phyloP scores from a whole-genome alignment of 2,797 vertebrate genomes.

The Brotula barbata region DNA sequence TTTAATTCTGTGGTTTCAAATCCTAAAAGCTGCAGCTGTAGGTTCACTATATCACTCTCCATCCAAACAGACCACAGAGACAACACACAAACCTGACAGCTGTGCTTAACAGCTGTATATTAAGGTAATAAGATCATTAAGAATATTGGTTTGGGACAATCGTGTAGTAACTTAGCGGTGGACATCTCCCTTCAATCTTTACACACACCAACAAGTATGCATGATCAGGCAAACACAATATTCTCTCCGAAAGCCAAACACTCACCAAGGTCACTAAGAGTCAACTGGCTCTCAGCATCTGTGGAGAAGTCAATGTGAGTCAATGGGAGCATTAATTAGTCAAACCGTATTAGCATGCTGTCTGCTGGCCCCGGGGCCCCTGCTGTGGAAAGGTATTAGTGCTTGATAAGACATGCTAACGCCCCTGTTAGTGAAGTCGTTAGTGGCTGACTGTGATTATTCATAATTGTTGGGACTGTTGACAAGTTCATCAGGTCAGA shows the following conservation, averaged over 20 bases:
- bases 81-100: too few species aligned
- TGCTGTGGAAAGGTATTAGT: constrained; percentile 61
- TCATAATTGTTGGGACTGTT: constrained; percentile 72
- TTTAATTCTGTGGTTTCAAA: too few species aligned
- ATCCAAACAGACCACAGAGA: too few species aligned
- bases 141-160: too few species aligned
- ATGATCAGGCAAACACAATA: constrained; percentile 14
- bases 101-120: too few species aligned
- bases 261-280: constrained; percentile 25
- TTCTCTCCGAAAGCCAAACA: constrained; percentile 8
- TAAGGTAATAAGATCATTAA: too few species aligned
- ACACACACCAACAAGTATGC: not conserved
- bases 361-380: constrained; percentile 64
- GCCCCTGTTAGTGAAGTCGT: constrained; percentile 70
- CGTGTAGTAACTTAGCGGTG: too few species aligned
- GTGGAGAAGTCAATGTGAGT: constrained; percentile 42
- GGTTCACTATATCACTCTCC: too few species aligned
- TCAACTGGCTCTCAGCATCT: constrained; percentile 28
- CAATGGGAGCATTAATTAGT: constrained; percentile 61
- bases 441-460: constrained; percentile 74
- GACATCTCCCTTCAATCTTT: too few species aligned
- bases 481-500: constrained; percentile 73
- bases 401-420: constrained; percentile 60
- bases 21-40: too few species aligned
- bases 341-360: constrained; percentile 62